phyloP scores from a whole-genome alignment of 37 sponge, comb jelly and placozoan genomes.

The Amphimedon queenslandica region DNA sequence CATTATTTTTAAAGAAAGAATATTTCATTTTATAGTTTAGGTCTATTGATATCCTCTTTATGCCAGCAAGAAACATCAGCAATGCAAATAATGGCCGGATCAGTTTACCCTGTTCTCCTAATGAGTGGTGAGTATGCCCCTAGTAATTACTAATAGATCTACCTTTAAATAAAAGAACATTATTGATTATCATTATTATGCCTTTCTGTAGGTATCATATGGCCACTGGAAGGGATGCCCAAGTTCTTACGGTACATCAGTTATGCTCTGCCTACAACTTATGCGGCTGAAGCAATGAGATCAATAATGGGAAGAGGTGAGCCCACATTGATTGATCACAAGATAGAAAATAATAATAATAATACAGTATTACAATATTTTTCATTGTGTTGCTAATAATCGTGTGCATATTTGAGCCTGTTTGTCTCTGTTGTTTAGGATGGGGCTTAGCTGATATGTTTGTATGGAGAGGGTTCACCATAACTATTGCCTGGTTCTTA shows the following conservation, averaged over 20 bases:
- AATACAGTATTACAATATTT: not conserved
- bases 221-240: conserved; percentile 85
- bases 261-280: conserved; percentile 57
- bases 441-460: conserved; percentile 61
- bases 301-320: conserved; percentile 81
- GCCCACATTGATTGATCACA: not conserved
- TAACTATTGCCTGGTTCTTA: conserved; percentile 57
- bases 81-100: conserved; percentile 49
- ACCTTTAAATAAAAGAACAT: no score
- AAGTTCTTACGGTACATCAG: conserved; percentile 57
- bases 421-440: conserved; percentile 23
- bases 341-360: not conserved
- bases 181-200: no score
- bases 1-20: not conserved
- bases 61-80: conserved; percentile 53
- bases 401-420: not conserved
- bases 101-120: conserved; percentile 62
- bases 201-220: conserved; percentile 67
- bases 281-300: conserved; percentile 72
- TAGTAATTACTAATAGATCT: no score
- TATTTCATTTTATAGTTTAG: conserved; percentile 10
- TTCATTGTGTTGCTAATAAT: not conserved
- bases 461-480: conserved; percentile 71
- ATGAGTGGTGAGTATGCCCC: conserved; percentile 60
- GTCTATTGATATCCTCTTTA: conserved; percentile 65